Conservation (phyloP, 1,140 invertebrate genomes). For the Polypedilum pembai region DNA sequence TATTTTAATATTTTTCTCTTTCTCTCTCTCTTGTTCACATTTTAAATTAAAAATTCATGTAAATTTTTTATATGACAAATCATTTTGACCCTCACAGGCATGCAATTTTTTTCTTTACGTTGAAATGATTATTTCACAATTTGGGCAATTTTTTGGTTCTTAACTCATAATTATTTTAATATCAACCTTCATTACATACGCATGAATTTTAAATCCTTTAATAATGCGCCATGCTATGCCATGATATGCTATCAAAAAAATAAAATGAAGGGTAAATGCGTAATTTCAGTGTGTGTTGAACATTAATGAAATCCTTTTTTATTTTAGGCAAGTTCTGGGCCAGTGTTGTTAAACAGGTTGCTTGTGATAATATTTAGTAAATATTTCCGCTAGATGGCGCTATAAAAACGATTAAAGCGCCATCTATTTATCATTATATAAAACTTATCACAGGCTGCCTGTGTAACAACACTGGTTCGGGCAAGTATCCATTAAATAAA, state of each 20-base stretch:
- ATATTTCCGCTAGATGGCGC: too few species aligned
- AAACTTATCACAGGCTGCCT: too few species aligned
- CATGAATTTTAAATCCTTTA: conserved; percentile 19
- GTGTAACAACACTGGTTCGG: too few species aligned
- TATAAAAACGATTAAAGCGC: too few species aligned
- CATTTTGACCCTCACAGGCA: not conserved
- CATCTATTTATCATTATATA: too few species aligned
- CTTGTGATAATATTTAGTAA: too few species aligned
- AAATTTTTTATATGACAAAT: not conserved
- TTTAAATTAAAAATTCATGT: not conserved
- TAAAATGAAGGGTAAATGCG: not conserved
- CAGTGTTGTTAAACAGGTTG: too few species aligned
- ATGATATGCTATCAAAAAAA: not conserved
- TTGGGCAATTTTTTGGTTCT: conserved; percentile 17
- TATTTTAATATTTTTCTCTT: not conserved
- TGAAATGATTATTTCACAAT: conserved; percentile 5
- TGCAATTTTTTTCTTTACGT: not conserved
- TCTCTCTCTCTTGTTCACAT: not conserved
- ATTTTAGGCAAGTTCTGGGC: too few species aligned
- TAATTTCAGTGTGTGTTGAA: conserved; percentile 2
- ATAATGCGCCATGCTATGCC: not conserved
- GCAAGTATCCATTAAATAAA: not conserved
- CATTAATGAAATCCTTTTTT: conserved; percentile 14
- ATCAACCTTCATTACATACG: conserved; percentile 11
- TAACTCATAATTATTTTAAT: conserved; percentile 20